Evolutionary conservation across 2,113 vertebrate genomes (phyloP).

Genomic region (Ophiodon elongatus): DNA sequence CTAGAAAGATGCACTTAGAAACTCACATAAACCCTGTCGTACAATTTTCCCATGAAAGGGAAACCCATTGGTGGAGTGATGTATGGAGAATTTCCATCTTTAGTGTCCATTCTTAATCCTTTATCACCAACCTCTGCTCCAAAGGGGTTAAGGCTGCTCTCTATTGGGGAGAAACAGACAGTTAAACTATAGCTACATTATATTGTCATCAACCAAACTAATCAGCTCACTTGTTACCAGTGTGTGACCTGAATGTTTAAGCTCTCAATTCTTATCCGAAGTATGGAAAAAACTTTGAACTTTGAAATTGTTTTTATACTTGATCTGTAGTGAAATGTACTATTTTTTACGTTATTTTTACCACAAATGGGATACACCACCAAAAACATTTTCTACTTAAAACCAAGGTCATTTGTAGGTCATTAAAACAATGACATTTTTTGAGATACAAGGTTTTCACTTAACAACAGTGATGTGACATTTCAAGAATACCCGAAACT

Average conservation of each 20-base stretch:
- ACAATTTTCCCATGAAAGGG: slow-evolving; percentile 82
- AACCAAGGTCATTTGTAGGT: neutral
- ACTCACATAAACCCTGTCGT: slow-evolving; percentile 86
- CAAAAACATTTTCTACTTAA: neutral
- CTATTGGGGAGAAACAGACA: slow-evolving; percentile 69
- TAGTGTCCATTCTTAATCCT: slow-evolving; percentile 61
- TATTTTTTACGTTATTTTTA: neutral
- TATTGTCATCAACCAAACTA: neutral
- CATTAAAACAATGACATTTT: neutral
- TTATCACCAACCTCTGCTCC: slow-evolving; percentile 82
- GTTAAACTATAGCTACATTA: neutral
- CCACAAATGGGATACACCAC: neutral
- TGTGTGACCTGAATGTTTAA: neutral
- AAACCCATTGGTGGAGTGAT: slow-evolving; percentile 83
- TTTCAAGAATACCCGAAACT: neutral
- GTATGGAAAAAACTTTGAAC: neutral
- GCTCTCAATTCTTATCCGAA: neutral
- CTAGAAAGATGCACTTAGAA: neutral
- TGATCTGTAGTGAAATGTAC: neutral
- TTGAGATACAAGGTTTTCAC: neutral
- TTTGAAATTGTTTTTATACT: neutral
- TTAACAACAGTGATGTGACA: neutral
- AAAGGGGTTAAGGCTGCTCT: slow-evolving; percentile 83
- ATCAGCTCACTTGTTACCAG: neutral
- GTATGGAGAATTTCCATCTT: slow-evolving; percentile 86